phyloP scores from a whole-genome alignment of 2,888 invertebrate genomes.

The Rugalucina vietnamica region DNA sequence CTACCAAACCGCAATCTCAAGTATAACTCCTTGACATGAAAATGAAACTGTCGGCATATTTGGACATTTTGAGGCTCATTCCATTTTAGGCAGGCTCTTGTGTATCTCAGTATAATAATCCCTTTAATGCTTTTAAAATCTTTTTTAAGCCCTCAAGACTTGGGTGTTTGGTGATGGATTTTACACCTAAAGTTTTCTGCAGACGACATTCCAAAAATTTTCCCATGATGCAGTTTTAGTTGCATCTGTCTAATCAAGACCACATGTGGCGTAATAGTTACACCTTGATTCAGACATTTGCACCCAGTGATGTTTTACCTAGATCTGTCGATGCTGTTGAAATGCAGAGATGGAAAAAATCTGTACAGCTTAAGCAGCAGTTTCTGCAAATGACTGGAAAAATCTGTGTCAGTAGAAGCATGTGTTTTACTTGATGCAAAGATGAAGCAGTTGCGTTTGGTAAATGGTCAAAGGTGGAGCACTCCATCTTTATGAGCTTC shows the following conservation, averaged over 20 bases:
- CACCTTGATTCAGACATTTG: not conserved
- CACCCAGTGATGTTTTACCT: not conserved
- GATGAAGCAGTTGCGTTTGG: not conserved
- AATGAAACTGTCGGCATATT: not conserved
- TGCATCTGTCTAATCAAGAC: not conserved
- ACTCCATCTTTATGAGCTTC: not conserved
- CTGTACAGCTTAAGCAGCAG: too few relatives aligned
- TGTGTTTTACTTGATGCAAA: not conserved
- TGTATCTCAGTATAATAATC: too few relatives aligned
- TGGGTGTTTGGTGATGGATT: too few relatives aligned
- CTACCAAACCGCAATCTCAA: not conserved
- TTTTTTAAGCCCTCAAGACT: too few relatives aligned
- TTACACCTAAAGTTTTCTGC: too few relatives aligned
- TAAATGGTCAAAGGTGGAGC: not conserved
- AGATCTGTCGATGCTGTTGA: not conserved
- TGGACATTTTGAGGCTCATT: too few relatives aligned
- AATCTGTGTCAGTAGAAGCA: not conserved
- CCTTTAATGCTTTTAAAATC: too few relatives aligned
- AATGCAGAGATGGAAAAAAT: not conserved
- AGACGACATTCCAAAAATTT: too few relatives aligned
- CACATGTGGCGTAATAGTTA: slow-evolving; percentile 14
- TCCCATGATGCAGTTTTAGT: not conserved
- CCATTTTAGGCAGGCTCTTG: too few relatives aligned
- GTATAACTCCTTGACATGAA: not conserved
- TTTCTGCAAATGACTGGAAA: not conserved